These are phyloP conservation scores for Chaitophorus viminalis DNA, from an alignment of 2,888 invertebrate species.

Conservation along the genomic window DNA sequence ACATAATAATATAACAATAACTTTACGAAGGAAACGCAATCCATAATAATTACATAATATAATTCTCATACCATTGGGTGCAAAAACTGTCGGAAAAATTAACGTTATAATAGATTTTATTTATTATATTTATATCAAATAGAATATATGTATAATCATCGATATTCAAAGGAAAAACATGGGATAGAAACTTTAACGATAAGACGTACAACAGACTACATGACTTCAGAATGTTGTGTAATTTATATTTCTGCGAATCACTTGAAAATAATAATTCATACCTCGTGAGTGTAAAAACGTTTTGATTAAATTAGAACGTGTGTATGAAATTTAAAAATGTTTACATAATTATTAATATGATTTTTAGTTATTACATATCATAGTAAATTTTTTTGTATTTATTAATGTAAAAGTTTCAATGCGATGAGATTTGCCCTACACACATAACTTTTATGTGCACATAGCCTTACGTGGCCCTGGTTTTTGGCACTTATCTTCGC, in stretches of 20 bases:
- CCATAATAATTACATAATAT: neutral
- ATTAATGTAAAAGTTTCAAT: neutral
- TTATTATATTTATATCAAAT: neutral
- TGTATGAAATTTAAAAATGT: neutral
- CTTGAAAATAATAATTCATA: neutral
- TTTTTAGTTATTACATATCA: too few relatives aligned
- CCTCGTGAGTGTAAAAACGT: neutral
- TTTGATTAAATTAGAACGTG: neutral
- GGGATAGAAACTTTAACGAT: neutral
- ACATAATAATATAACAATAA: neutral
- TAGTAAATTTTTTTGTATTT: neutral
- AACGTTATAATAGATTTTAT: neutral
- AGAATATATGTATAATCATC: neutral
- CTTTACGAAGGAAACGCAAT: neutral
- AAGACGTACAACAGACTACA: too few relatives aligned
- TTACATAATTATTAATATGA: neutral
- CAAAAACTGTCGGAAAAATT: neutral
- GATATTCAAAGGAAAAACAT: neutral
- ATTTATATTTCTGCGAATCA: neutral
- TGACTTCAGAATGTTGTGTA: too few relatives aligned
- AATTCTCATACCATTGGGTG: neutral
- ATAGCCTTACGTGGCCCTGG: too few relatives aligned
- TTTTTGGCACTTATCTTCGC: neutral
- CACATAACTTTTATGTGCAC: neutral
- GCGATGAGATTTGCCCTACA: neutral